A percentile compares a stretch with the other conserved stretches of the same genome.
phyloP scores from a whole-genome alignment of 2,113 vertebrate genomes.

The Heptranchias perlo region DNA sequence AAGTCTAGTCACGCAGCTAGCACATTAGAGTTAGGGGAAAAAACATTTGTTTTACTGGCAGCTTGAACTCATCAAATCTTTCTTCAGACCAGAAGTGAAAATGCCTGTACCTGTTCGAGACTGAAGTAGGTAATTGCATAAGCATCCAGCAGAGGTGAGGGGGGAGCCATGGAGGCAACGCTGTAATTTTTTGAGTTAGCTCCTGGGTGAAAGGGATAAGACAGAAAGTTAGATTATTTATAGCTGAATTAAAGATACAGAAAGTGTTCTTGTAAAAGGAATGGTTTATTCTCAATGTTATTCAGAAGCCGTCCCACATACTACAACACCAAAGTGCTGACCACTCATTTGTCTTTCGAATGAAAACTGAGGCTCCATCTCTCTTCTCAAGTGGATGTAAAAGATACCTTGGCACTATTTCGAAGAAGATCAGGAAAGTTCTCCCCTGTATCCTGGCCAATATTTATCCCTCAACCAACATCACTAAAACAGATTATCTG shows the following conservation, averaged over 20 bases:
- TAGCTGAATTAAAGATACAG: not conserved
- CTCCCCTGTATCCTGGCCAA: not conserved
- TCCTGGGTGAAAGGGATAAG: not conserved
- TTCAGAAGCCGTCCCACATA: not conserved
- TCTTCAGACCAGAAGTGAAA: not conserved
- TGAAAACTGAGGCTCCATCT: not conserved
- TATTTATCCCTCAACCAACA: not conserved
- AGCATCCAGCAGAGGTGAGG: not conserved
- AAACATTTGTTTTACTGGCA: not conserved
- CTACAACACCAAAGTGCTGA: not conserved
- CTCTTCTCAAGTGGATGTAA: not conserved
- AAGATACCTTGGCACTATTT: not conserved
- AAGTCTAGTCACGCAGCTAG: not conserved
- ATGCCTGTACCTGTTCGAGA: not conserved
- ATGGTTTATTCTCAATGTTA: not conserved
- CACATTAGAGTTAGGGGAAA: not conserved
- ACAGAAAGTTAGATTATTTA: not conserved
- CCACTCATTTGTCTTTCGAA: no score
- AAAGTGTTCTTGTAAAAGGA: not conserved
- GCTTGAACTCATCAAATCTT: not conserved
- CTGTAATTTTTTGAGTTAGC: not conserved
- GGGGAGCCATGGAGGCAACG: not conserved
- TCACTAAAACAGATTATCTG: not conserved
- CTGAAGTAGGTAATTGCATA: not conserved
- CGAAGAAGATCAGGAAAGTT: not conserved